Evolutionary conservation across 2,888 invertebrate species (phyloP), one percentile per base, ranked within the genome.

Genomic region (Furcula furcula): DNA sequence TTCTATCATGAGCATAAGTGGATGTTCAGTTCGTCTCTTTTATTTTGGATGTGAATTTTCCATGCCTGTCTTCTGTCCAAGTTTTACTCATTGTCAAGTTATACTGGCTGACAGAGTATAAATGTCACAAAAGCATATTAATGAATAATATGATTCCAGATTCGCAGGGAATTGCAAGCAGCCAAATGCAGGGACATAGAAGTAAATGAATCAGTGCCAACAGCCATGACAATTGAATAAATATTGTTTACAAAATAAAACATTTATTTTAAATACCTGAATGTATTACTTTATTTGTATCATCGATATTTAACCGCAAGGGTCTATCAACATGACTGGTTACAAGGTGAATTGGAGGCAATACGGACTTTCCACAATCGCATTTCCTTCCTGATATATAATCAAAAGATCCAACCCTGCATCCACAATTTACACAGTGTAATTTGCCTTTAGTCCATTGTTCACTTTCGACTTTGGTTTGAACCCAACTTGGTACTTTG

Each of bases 161-260:
- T 98, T 36, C 90, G 98, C 31, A 88, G 97, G 46, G 98, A 98
- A 82, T 79, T 99, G 11, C 94, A 94, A 64, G 92, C 94, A 58
- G 95, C 96, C 0, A 92, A 92, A 58, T 95, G 96, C 65, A 91
- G 97, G 55, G 97, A 96, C 70, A 58, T 91, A 34, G 94, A 94
- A 85, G 76, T 87, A 0, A 85, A 82, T 63, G 77, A 81, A 57
- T 45, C 55, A 33, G 37, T 65, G 33, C 46, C 69, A 13, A 69
- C 49, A 40, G 47, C 47, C 34, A 86, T 86, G 84, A 63, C 65
- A 31, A 78, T 86, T 30, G 86, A 87, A 63, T 86, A 66, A 68
- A 19, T 13, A 34, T 46, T 47, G 33, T 40, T 35, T 47, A 31
- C 13, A n/a, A n/a, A n/a, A 3, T 43, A 25, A 9, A 12, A 13